Evolutionary conservation across 1,140 invertebrate species (phyloP).

Genomic region (Cotesia glomerata): DNA sequence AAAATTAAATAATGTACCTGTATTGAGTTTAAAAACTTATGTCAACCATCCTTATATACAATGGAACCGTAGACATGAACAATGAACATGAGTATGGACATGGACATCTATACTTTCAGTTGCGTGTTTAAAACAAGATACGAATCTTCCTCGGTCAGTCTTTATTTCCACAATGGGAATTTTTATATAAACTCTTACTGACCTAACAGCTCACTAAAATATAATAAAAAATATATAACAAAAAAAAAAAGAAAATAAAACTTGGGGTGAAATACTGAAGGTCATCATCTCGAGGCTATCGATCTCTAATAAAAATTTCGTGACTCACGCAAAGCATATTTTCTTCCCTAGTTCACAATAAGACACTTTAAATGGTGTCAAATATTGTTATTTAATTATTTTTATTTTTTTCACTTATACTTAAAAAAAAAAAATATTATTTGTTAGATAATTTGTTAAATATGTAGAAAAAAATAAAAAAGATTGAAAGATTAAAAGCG

Average conservation of each 20-base stretch:
- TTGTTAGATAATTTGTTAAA: too few relatives aligned
- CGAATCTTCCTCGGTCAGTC: constrained; percentile 2
- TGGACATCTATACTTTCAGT: not conserved
- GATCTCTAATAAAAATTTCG: constrained; percentile 10
- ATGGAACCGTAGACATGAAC: not conserved
- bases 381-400: not conserved
- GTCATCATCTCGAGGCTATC: constrained; percentile 15
- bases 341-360: not conserved
- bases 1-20: too few relatives aligned
- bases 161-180: not conserved
- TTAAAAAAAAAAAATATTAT: too few relatives aligned
- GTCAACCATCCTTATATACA: too few relatives aligned
- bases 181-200: not conserved
- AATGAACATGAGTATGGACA: not conserved
- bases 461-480: too few relatives aligned
- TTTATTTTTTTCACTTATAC: too few relatives aligned
- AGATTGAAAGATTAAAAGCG: too few relatives aligned
- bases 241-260: not conserved
- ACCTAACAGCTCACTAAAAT: not conserved
- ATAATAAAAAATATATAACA: not conserved
- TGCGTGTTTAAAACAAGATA: constrained; percentile 11
- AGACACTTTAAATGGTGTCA: too few relatives aligned
- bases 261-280: constrained; percentile 1
- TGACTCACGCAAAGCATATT: constrained; percentile 14
- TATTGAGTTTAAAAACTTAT: too few relatives aligned